Percentiles rank a stretch among this genome's conserved stretches.
These are phyloP conservation scores for Climacteris rufus DNA, from an alignment of 2,113 vertebrate genomes.

Conservation along the genomic window DNA sequence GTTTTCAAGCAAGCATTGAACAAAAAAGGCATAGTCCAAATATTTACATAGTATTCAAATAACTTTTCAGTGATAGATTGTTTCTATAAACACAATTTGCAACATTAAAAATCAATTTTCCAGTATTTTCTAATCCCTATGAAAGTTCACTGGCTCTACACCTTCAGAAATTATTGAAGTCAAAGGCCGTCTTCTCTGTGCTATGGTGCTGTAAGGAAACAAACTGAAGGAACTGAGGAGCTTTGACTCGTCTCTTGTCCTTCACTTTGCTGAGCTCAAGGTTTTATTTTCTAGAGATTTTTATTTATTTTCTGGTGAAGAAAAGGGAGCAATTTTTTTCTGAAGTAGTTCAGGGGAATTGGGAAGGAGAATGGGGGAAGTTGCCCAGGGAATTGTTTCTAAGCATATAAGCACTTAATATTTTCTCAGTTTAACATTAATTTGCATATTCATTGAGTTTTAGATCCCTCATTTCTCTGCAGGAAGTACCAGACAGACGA, in stretches of 20 bases:
- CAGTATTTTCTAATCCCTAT: background rate
- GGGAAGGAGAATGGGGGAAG: background rate
- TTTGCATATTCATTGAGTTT: background rate
- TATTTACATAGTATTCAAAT: background rate
- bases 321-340: background rate
- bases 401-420: background rate
- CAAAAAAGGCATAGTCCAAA: background rate
- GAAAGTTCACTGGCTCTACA: background rate
- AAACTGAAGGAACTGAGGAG: background rate
- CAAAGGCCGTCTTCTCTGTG: background rate
- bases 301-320: background rate
- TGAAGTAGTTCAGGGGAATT: background rate
- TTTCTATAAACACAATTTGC: background rate
- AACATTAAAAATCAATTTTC: background rate
- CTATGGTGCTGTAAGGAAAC: background rate
- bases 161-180: background rate
- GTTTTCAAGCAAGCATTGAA: background rate
- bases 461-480: background rate
- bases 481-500: background rate
- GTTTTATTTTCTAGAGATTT: background rate
- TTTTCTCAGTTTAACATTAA: background rate
- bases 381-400: background rate
- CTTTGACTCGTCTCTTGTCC: background rate
- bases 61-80: background rate
- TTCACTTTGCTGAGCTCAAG: background rate